Evolutionary conservation across 1,140 invertebrate species (phyloP).

Genomic region (Eciton burchellii): DNA sequence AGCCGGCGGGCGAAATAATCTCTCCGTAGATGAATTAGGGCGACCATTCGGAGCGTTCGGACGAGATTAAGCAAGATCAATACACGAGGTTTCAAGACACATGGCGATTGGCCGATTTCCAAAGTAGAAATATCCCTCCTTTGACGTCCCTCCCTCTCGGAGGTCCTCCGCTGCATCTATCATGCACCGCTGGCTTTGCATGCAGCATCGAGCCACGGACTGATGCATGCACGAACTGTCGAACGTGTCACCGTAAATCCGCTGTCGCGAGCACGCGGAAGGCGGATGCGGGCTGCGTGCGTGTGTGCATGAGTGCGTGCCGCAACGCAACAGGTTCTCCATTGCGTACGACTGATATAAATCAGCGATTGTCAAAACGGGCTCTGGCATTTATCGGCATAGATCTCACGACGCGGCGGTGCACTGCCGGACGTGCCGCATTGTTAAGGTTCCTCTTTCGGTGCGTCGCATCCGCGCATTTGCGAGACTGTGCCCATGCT

Average conservation of each 20-base stretch:
- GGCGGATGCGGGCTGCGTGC: slow-evolving; percentile 9
- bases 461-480: background rate
- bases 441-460: slow-evolving; percentile 13
- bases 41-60: background rate
- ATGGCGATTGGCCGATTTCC: slow-evolving; percentile 55
- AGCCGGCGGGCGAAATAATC: slow-evolving; percentile 28
- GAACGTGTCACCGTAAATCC: slow-evolving; percentile 32
- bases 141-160: background rate
- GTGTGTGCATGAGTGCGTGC: too few species aligned
- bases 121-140: slow-evolving; percentile 54
- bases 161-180: background rate
- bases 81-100: slow-evolving; percentile 51
- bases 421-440: background rate
- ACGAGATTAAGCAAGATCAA: slow-evolving; percentile 50
- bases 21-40: slow-evolving; percentile 35
- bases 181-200: slow-evolving; percentile 20
- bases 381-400: background rate
- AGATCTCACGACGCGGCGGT: background rate
- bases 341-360: slow-evolving; percentile 22
- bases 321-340: slow-evolving; percentile 39
- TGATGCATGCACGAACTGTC: slow-evolving; percentile 21
- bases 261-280: background rate
- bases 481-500: background rate
- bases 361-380: slow-evolving; percentile 48
- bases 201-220: background rate